Percentiles rank a stretch among this genome's conserved stretches.
Evolutionary conservation across 2,888 invertebrate species (phyloP).

Genomic region (Monochamus alternatus): DNA sequence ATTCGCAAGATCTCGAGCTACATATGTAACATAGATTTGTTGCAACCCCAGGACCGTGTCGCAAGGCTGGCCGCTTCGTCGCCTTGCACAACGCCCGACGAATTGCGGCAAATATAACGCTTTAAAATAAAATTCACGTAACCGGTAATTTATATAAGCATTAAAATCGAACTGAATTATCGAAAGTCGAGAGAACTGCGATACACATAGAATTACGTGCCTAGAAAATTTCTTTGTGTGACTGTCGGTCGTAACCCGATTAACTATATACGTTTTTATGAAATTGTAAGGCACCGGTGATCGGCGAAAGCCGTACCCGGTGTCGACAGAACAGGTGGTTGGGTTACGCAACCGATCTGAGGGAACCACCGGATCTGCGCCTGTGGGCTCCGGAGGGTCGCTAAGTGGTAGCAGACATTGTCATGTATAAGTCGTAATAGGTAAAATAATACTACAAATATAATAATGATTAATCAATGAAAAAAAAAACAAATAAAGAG

Average conservation of each 20-base stretch:
- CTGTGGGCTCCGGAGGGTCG: no score
- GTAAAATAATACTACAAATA: no score
- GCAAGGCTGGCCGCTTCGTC: background rate
- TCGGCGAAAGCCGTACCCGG: constrained; percentile 31
- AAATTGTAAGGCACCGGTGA: constrained; percentile 31
- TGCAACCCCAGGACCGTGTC: background rate
- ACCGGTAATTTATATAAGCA: constrained; percentile 30
- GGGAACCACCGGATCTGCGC: no score
- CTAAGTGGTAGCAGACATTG: no score
- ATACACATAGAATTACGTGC: constrained; percentile 31
- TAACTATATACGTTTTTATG: constrained; percentile 27
- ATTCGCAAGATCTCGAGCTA: no score
- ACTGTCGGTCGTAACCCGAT: constrained; percentile 26
- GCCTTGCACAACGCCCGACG: constrained; percentile 2
- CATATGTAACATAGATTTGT: background rate
- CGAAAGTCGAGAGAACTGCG: constrained; percentile 23
- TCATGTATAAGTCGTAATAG: no score
- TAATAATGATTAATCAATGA: no score
- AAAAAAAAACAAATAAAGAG: no score
- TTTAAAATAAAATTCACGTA: constrained; percentile 25
- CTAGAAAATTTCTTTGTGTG: constrained; percentile 33
- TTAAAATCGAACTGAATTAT: constrained; percentile 25
- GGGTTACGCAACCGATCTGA: constrained; percentile 11
- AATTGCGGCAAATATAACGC: constrained; percentile 16
- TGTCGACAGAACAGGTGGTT: constrained; percentile 26